Evolutionary conservation across 2,113 vertebrate genomes (phyloP).

Genomic region (Thryonomys swinderianus): DNA sequence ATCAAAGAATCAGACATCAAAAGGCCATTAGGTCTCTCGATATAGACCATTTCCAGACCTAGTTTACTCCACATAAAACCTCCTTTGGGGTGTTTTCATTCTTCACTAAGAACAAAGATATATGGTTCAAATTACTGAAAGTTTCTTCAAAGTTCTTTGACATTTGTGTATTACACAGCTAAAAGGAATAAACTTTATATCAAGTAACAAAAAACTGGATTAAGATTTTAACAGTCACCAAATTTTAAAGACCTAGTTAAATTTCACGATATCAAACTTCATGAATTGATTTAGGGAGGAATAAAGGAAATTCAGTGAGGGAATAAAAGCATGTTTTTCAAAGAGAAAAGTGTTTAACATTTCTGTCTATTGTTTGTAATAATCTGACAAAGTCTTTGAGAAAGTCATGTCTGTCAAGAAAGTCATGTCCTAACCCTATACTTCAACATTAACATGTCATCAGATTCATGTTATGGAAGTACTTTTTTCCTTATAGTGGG

Average conservation of each 20-base stretch:
- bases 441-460: background rate
- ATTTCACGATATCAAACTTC: conserved; percentile 43
- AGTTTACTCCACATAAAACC: conserved; percentile 70
- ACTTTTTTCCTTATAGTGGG: background rate
- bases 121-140: conserved; percentile 76
- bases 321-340: conserved; percentile 43
- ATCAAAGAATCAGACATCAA: conserved; percentile 82
- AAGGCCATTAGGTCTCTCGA: conserved; percentile 73
- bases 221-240: conserved; percentile 56
- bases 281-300: background rate
- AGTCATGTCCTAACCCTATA: background rate
- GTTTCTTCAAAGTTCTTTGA: conserved; percentile 70
- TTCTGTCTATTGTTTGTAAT: conserved; percentile 29
- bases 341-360: background rate
- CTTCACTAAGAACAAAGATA: conserved; percentile 72
- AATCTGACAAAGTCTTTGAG: conserved; percentile 27
- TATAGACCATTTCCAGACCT: conserved; percentile 75
- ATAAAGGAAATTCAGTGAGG: conserved; percentile 28
- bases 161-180: conserved; percentile 63
- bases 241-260: conserved; percentile 58
- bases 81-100: conserved; percentile 71
- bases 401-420: conserved; percentile 15
- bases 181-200: conserved; percentile 65
- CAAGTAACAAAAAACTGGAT: conserved; percentile 63
- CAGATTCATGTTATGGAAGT: background rate